Conservation (phyloP, 2,797 vertebrate species). For the Loriculus beryllinus region DNA sequence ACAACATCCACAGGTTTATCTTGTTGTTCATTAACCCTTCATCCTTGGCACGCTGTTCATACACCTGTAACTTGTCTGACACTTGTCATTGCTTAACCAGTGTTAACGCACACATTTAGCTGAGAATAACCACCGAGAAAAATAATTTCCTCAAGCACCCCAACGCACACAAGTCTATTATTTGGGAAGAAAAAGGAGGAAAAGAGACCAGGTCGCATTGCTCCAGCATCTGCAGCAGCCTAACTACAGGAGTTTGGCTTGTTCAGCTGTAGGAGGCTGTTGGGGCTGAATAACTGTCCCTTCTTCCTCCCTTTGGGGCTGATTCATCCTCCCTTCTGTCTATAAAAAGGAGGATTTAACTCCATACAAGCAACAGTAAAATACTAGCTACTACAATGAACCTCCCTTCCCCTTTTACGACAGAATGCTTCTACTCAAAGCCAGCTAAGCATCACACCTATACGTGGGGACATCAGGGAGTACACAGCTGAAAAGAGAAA, state of each 20-base stretch:
- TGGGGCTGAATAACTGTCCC: neutral
- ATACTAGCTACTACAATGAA: neutral
- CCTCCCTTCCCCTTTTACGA: neutral
- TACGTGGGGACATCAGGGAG: neutral
- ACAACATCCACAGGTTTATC: neutral
- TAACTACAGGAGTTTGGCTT: neutral
- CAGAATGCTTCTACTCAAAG: neutral
- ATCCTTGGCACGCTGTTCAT: constrained; percentile 27
- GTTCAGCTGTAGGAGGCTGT: neutral
- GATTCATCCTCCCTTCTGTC: neutral
- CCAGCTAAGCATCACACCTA: neutral
- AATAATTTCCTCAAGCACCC: neutral
- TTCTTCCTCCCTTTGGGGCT: neutral
- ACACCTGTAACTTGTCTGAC: neutral
- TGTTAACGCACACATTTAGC: neutral
- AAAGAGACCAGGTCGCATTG: neutral
- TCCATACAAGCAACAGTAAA: neutral
- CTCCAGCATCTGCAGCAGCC: neutral
- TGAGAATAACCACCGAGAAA: neutral
- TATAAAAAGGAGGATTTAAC: neutral
- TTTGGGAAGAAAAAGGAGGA: neutral
- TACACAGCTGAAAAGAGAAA: neutral
- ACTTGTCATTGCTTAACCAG: constrained; percentile 11
- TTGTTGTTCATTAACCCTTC: constrained; percentile 41
- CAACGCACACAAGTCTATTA: neutral